Evolutionary conservation across 2,888 invertebrate species (phyloP).

Genomic region (Tetragonisca angustula): DNA sequence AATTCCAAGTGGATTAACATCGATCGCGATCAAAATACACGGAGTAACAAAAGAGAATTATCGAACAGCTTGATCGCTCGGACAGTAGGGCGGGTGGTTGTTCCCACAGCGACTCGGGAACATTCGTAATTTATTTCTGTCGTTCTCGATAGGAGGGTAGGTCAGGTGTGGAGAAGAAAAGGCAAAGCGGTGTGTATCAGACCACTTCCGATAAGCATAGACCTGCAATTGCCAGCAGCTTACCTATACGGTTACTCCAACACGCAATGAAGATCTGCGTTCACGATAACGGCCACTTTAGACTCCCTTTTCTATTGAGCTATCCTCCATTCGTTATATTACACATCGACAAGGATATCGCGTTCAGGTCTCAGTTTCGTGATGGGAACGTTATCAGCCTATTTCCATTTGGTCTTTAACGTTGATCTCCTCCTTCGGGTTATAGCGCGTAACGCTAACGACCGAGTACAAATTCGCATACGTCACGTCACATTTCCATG

Average conservation of each 20-base stretch:
- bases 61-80: not conserved
- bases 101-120: constrained; percentile 2
- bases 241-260: constrained; percentile 49
- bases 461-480: not conserved
- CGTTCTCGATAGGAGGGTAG: constrained; percentile 3
- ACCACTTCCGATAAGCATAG: constrained; percentile 59
- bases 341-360: constrained; percentile 39
- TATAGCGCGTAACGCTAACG: not conserved
- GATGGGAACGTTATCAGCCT: constrained; percentile 1
- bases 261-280: constrained; percentile 70
- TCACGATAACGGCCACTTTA: constrained; percentile 64
- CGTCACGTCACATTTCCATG: not conserved
- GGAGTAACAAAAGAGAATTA: not conserved
- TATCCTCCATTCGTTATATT: constrained; percentile 42
- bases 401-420: constrained; percentile 4
- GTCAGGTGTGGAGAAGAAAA: constrained; percentile 60
- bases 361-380: constrained; percentile 18
- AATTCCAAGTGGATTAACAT: not conserved
- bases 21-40: too few species aligned
- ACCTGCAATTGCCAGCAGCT: constrained; percentile 49
- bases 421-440: not conserved
- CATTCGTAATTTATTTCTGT: constrained; percentile 29
- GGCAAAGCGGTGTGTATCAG: constrained; percentile 60
- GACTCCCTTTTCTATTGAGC: constrained; percentile 50
- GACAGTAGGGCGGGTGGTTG: not conserved